Percentiles rank a stretch among this genome's conserved stretches.
Evolutionary conservation across 2,888 invertebrate genomes (phyloP).

Genomic region (Noctua fimbriata): DNA sequence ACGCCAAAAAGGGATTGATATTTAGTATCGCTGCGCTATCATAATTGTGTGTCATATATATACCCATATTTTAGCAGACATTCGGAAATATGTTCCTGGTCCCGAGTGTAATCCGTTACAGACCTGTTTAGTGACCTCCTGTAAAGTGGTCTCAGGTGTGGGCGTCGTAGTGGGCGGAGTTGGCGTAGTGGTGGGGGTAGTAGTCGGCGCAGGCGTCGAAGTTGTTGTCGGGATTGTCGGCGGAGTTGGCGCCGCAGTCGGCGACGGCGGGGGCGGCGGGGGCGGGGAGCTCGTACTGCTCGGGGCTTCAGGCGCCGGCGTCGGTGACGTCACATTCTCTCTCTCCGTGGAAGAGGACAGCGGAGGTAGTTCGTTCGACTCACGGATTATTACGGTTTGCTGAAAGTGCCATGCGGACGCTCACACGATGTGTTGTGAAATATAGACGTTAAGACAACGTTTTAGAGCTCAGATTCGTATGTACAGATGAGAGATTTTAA

Average conservation of each 20-base stretch:
- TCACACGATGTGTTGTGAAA: slow-evolving; percentile 86
- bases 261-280: slow-evolving; percentile 61
- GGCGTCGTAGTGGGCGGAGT: slow-evolving; percentile 76
- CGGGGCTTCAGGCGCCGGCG: slow-evolving; percentile 67
- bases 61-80: background rate
- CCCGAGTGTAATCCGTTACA: slow-evolving; percentile 62
- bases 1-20: too few relatives aligned
- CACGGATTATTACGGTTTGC: slow-evolving; percentile 89
- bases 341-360: slow-evolving; percentile 78
- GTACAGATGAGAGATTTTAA: slow-evolving; percentile 52
- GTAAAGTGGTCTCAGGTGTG: slow-evolving; percentile 79
- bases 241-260: slow-evolving; percentile 67
- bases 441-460: slow-evolving; percentile 80
- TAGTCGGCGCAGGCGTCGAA: slow-evolving; percentile 62
- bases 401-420: slow-evolving; percentile 90
- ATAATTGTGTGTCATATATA: background rate
- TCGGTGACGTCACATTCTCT: slow-evolving; percentile 75
- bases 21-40: too few relatives aligned
- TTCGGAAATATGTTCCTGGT: slow-evolving; percentile 44
- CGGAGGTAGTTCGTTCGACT: slow-evolving; percentile 85
- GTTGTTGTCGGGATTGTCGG: slow-evolving; percentile 67
- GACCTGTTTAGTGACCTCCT: slow-evolving; percentile 85
- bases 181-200: slow-evolving; percentile 65
- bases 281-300: slow-evolving; percentile 66
- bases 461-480: slow-evolving; percentile 47